These are phyloP conservation scores for Lypha dubia DNA, from an alignment of 2,888 invertebrate genomes.

Conservation along the genomic window DNA sequence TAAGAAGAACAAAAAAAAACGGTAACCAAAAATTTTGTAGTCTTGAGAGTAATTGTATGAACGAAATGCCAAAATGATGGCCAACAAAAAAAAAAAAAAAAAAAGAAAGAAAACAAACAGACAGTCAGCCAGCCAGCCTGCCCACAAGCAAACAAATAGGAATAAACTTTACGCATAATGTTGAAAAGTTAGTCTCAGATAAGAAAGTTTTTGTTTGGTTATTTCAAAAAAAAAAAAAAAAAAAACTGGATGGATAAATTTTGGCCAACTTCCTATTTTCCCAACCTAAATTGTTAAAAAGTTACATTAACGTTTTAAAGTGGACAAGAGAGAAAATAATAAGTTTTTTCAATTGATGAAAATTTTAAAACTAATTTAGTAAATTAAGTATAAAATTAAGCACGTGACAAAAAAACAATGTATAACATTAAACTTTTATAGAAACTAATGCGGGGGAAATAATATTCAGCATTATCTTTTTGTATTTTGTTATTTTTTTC, in stretches of 20 bases:
- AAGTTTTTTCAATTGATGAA: conserved; percentile 5
- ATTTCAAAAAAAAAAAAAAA: not conserved
- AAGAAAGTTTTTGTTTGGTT: conserved; percentile 48
- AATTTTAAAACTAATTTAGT: conserved; percentile 21
- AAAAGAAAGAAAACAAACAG: not conserved
- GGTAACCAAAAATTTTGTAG: conserved; percentile 27
- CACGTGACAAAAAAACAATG: not conserved
- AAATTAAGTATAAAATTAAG: conserved; percentile 6
- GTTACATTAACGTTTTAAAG: conserved; percentile 50
- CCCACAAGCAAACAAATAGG: conserved; percentile 52
- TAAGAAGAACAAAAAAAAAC: not conserved
- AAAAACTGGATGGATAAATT: conserved; percentile 19
- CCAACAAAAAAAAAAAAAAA: too few relatives aligned
- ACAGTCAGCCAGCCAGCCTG: not conserved
- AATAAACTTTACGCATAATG: conserved; percentile 68
- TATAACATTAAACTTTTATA: not conserved
- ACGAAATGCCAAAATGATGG: conserved; percentile 38
- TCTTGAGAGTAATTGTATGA: conserved; percentile 22
- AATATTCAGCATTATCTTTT: too few relatives aligned
- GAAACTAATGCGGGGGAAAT: not conserved
- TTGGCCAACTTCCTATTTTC: conserved; percentile 38
- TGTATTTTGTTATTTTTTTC: too few relatives aligned
- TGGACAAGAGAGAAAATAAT: conserved; percentile 4
- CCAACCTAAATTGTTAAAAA: conserved; percentile 56
- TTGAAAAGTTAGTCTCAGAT: conserved; percentile 65